Base-by-base conservation (phyloP, 2,888 invertebrate genomes). In the Cephus rjabovi region DNA sequence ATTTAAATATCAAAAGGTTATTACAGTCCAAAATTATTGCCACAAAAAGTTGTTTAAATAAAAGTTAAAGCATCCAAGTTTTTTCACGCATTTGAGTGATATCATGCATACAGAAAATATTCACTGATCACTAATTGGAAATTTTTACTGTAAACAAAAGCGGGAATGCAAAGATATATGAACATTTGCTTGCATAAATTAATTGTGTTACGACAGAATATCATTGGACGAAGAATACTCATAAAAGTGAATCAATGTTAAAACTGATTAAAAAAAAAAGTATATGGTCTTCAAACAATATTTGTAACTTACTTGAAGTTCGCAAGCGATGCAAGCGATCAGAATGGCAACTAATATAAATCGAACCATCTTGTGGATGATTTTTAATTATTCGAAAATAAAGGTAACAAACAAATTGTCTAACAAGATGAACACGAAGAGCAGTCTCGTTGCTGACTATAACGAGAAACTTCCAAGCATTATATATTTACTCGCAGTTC, bases 271-370 rank as follows among this genome's bases (percentile, higher is more conserved):
- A 56, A 23, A 56, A 56, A 12, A 4, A 23, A 56, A 15, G 40
- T 56, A 1, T 2, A 56, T 23, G 23, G 23, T 23, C 23, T 23
- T 23, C 6, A 56, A 56, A 56, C 15, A 2, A 15, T 15, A 56
- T 23, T 56, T 23, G 56, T 56, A 69, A 56, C 69, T 82, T 83
- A 90, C 89, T 87, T 89, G 86, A 30, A 80, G 73, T n/a, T 80
- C 3, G 76, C 79, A 87, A 75, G 86, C 33, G 35, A 87, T 34
- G 56, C 83, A 82, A 75, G 78, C 80, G 40, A 86, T n/a, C 69
- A 86, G 69, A 30, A 88, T 33, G 74, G 78, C 75, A 40, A 85
- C 9, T 71, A 87, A 15, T 37, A 85, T 34, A 69, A 81, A 81
- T 75, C 89, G 89, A 33, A 82, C 76, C 90, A 90, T 90, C 40